phyloP scores from a whole-genome alignment of 2,797 vertebrate genomes.

The Cichlasoma orientale region DNA sequence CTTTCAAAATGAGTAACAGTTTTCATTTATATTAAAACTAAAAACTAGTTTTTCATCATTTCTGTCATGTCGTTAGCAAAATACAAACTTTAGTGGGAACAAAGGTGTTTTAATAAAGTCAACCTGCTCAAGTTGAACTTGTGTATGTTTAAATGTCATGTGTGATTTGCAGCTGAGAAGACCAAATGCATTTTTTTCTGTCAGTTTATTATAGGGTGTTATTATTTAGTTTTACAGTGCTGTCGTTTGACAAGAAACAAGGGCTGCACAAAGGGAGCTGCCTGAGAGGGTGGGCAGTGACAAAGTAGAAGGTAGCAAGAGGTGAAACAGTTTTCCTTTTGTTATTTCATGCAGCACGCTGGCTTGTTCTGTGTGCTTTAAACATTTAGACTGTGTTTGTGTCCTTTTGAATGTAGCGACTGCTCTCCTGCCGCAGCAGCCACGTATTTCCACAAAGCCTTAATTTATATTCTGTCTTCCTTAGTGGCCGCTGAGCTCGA shows the following conservation, averaged over 20 bases:
- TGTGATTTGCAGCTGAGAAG: conserved; percentile 4
- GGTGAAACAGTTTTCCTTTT: conserved; percentile 10
- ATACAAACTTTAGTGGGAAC: neutral
- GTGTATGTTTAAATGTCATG: neutral
- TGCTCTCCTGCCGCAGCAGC: conserved; percentile 2
- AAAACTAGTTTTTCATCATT: neutral
- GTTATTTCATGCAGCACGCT: neutral
- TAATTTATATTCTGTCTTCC: conserved; percentile 52
- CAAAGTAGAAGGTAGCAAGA: conserved; percentile 6
- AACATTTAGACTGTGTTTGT: conserved; percentile 23
- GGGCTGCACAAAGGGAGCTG: neutral
- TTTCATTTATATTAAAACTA: neutral
- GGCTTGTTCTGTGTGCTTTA: neutral
- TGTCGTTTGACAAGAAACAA: neutral
- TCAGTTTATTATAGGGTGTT: neutral
- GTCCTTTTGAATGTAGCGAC: neutral
- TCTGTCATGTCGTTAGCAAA: neutral
- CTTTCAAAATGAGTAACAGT: neutral
- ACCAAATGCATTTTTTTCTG: neutral
- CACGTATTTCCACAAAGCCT: conserved; percentile 7
- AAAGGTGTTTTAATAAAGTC: neutral
- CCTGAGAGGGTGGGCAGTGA: neutral
- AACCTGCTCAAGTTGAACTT: neutral
- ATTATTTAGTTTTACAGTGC: neutral
- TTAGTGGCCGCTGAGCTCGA: conserved; percentile 33